Conservation (phyloP, 2,113 vertebrate genomes). For the Zosterops lateralis region DNA sequence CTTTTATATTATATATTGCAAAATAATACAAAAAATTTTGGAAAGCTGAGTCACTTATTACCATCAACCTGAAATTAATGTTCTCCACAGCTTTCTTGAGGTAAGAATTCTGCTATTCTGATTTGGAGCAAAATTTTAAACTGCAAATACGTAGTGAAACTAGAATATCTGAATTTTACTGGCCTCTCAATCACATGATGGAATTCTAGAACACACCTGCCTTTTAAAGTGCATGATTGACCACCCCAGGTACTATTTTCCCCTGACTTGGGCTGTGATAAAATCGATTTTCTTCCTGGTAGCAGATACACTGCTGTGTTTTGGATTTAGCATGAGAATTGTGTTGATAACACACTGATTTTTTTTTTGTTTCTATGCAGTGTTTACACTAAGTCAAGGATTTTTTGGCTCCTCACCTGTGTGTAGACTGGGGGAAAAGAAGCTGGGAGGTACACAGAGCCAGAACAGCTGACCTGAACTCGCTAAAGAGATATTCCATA, state of each 20-base stretch:
- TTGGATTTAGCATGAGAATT: background rate
- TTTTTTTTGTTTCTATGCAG: background rate
- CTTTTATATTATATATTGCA: slow-evolving; percentile 1
- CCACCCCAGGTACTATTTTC: background rate
- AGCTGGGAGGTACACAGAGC: background rate
- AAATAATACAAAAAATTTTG: background rate
- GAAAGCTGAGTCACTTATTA: background rate
- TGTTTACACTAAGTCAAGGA: background rate
- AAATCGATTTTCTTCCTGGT: background rate
- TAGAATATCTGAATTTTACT: background rate
- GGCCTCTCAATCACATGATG: background rate
- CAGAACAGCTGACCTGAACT: background rate
- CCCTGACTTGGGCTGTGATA: background rate
- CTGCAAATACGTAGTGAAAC: background rate
- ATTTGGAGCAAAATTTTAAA: background rate
- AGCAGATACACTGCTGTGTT: background rate
- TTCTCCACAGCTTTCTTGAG: background rate
- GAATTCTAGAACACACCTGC: background rate
- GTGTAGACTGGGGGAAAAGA: background rate
- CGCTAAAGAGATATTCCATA: background rate
- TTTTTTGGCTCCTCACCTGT: background rate
- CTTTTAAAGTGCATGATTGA: background rate
- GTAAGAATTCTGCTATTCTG: background rate
- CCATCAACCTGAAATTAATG: background rate
- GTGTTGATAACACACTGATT: background rate